A percentile compares a stretch with the other conserved stretches of the same genome.
phyloP scores from a whole-genome alignment of 2,797 vertebrate species.

The Platalea minor region DNA sequence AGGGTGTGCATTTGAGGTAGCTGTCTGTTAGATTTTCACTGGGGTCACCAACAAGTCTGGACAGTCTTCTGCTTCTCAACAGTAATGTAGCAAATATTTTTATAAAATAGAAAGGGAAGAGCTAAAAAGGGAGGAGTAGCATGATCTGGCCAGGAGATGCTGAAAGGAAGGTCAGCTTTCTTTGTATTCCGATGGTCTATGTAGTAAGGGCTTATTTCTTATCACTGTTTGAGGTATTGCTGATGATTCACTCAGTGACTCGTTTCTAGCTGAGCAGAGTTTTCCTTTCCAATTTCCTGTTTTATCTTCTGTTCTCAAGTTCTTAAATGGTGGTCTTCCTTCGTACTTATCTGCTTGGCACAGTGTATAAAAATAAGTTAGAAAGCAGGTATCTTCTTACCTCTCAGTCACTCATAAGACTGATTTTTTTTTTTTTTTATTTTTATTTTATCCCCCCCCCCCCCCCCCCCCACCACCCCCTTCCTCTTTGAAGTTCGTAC shows the following conservation, averaged over 20 bases:
- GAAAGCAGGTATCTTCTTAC: not conserved
- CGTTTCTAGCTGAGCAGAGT: not conserved
- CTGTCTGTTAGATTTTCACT: not conserved
- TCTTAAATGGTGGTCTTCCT: not conserved
- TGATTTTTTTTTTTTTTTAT: not conserved
- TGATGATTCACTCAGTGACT: not conserved
- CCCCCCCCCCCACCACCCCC: too few species aligned
- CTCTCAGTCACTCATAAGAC: not conserved
- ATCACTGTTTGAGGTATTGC: not conserved
- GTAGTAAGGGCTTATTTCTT: not conserved
- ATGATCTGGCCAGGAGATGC: not conserved
- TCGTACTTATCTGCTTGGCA: not conserved
- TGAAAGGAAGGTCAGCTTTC: not conserved
- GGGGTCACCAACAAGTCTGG: not conserved
- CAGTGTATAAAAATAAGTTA: not conserved
- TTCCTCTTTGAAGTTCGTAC: not conserved
- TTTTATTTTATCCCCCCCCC: too few species aligned
- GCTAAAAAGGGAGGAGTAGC: not conserved
- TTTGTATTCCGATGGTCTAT: not conserved
- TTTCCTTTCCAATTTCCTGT: not conserved
- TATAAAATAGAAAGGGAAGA: not conserved
- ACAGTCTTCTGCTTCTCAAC: not conserved
- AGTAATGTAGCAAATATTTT: not conserved
- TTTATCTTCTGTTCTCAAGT: not conserved
- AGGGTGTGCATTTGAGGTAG: not conserved